A percentile compares a stretch with the other conserved stretches of the same genome.
Evolutionary conservation across 2,888 invertebrate species (phyloP).

Genomic region (Neuroscelio doddi): DNA sequence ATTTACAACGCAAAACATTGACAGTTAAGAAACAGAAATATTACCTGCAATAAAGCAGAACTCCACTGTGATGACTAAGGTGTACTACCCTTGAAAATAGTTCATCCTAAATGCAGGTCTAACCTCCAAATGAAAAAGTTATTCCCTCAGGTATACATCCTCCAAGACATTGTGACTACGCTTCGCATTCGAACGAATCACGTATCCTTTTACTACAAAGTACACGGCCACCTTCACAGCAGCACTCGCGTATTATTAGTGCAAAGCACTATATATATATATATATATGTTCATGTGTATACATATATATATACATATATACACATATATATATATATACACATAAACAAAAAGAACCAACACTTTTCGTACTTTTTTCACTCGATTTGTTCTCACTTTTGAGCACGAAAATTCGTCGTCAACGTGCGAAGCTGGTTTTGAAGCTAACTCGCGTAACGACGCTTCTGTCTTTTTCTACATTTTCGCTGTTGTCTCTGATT

Average conservation of each 20-base stretch:
- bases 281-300: too few relatives aligned
- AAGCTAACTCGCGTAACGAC: slow-evolving; percentile 25
- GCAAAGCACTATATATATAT: too few relatives aligned
- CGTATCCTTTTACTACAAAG: background rate
- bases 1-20: background rate
- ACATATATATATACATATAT: too few relatives aligned
- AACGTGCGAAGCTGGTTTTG: slow-evolving; percentile 26
- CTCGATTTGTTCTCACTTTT: too few relatives aligned
- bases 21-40: slow-evolving; percentile 14
- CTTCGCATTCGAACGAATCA: slow-evolving; percentile 20
- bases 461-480: slow-evolving; percentile 32
- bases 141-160: slow-evolving; percentile 36
- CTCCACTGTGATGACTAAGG: slow-evolving; percentile 69
- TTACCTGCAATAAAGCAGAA: slow-evolving; percentile 70
- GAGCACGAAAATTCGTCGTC: slow-evolving; percentile 11
- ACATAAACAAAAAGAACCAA: too few relatives aligned
- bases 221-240: too few relatives aligned
- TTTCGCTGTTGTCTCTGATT: slow-evolving; percentile 21
- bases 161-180: slow-evolving; percentile 34
- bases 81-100: slow-evolving; percentile 56
- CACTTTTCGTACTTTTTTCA: too few relatives aligned
- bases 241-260: too few relatives aligned
- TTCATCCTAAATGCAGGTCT: slow-evolving; percentile 39
- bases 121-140: slow-evolving; percentile 26
- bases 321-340: too few relatives aligned